Conservation (phyloP, 2,113 vertebrate species). For the Crypturellus undulatus region DNA sequence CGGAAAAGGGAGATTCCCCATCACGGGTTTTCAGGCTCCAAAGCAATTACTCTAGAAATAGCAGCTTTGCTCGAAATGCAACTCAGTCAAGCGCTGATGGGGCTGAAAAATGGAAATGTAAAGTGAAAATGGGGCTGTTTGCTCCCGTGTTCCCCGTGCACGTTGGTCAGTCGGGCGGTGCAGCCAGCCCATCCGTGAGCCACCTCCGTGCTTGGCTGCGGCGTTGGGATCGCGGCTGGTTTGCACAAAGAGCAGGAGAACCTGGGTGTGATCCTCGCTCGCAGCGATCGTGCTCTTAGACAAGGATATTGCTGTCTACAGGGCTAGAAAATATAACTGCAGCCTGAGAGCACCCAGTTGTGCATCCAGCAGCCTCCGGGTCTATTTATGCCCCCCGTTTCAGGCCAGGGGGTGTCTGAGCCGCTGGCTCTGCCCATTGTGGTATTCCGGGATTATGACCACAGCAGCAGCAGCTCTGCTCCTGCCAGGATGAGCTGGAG, state of each 20-base stretch:
- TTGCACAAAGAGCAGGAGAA: background rate
- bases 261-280: background rate
- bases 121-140: rapidly evolving
- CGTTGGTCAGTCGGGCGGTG: background rate
- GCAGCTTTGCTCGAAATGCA: background rate
- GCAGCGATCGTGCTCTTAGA: background rate
- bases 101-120: too few relatives aligned
- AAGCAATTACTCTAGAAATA: background rate
- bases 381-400: background rate
- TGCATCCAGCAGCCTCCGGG: background rate
- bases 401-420: background rate
- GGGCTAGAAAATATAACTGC: background rate
- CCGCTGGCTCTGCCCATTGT: background rate
- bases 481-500: background rate
- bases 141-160: background rate
- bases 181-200: rapidly evolving
- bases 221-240: background rate
- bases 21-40: background rate
- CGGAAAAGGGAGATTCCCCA: background rate
- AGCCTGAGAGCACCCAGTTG: background rate
- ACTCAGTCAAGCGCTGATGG: background rate
- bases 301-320: background rate
- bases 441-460: too few relatives aligned
- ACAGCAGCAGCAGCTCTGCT: background rate
- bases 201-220: background rate